These are phyloP conservation scores for Sympetrum striolatum DNA, from an alignment of 2,888 invertebrate genomes.

Conservation along the genomic window DNA sequence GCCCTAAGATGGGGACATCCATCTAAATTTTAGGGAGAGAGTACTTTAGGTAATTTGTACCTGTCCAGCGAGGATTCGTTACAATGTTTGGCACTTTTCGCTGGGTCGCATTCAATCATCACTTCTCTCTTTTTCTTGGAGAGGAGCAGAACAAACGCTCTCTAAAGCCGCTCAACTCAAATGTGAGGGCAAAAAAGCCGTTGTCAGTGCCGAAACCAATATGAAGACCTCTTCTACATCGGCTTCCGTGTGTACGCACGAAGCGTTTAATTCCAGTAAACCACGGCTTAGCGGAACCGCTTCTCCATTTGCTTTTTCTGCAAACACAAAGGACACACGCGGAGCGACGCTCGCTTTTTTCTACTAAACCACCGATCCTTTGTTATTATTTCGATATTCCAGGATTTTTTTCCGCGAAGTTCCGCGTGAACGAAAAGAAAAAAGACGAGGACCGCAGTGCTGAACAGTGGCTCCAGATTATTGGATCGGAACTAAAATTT, in stretches of 20 bases:
- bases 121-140: no score
- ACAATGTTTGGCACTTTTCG: no score
- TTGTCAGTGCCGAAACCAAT: no score
- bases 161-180: no score
- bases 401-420: not conserved
- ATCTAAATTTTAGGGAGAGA: no score
- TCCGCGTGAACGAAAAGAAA: not conserved
- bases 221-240: no score
- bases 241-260: not conserved
- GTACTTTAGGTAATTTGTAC: no score
- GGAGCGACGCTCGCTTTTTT: not conserved
- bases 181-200: no score
- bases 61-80: no score
- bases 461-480: not conserved
- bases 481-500: not conserved
- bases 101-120: no score
- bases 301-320: not conserved
- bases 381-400: not conserved
- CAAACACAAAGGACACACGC: not conserved
- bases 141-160: no score
- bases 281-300: not conserved
- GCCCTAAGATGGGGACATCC: no score
- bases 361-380: not conserved
- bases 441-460: not conserved
- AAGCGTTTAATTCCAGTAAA: not conserved